Evolutionary conservation across 2,797 vertebrate genomes (phyloP), one percentile per base, ranked within the genome.

Genomic region (Poliocrania exsul): DNA sequence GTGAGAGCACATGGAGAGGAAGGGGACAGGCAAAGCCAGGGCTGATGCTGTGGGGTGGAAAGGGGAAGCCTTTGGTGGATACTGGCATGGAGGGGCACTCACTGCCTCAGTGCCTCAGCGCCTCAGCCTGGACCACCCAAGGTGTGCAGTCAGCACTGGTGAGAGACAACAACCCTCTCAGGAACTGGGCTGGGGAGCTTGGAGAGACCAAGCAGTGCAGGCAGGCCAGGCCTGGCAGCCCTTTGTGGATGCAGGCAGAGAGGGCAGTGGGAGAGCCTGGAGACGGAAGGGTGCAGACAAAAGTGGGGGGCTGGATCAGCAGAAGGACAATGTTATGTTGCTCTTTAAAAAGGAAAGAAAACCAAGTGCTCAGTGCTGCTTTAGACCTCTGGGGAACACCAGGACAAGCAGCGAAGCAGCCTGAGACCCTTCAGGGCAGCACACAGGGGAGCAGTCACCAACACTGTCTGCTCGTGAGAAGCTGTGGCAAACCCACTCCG

Each of bases 181-280:
- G 77, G 31, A 70, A 5, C 24, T 11, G 44, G 26, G 37, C 40
- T 71, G 40, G 16, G 65, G 12, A 81, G 66, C 25, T 28, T 13
- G 40, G 44, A 50, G 46, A 67, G 75, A 20, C 21, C 0, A 2
- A 53, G 57, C 0, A 2, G 61, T 0, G 0, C n/a, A 35, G 38
- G 61, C 47, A 46, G 84, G 53, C 6, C 53, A 20, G 35, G 53
- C 31, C n/a, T 46, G 58, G 40, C 46, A 47, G 75, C n/a, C 46
- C 31, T 40, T 6, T 20, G 23, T 2, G 2, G 40, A 16, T 4
- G 31, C 15, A 38, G 58, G 46, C 47, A 83, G 73, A n/a, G 31
- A 13, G 19, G 19, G 33, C 18, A 62, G 60, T n/a, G 49, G 66
- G 49, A 84, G 33, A 69, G 7, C 49, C 20, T 0, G 2, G 26